phyloP scores from a whole-genome alignment of 2,797 vertebrate species.

The Tapirus indicus region DNA sequence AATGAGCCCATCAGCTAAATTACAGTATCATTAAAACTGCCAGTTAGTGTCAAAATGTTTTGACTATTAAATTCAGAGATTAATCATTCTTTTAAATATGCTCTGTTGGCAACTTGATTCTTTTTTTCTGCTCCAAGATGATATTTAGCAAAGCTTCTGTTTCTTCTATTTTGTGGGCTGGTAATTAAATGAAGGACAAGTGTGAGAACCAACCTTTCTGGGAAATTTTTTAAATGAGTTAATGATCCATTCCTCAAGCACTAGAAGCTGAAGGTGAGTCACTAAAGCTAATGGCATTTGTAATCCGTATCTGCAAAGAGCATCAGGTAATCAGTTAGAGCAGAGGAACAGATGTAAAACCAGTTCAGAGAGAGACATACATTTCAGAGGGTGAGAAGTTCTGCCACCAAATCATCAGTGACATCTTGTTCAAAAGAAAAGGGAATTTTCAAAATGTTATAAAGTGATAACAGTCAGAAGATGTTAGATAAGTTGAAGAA shows the following conservation, averaged over 20 bases:
- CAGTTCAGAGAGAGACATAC: background rate
- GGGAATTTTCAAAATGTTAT: slow-evolving; percentile 49
- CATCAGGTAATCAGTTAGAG: background rate
- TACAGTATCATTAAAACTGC: slow-evolving; percentile 72
- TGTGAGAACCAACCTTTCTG: slow-evolving; percentile 63
- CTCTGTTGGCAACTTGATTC: background rate
- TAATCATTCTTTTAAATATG: slow-evolving; percentile 77
- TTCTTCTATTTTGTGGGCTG: slow-evolving; percentile 48
- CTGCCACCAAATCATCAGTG: slow-evolving; percentile 29
- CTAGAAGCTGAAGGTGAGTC: slow-evolving; percentile 63
- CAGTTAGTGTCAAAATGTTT: slow-evolving; percentile 80
- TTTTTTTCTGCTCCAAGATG: slow-evolving; percentile 47
- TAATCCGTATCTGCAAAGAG: slow-evolving; percentile 40
- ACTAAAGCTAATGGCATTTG: slow-evolving; percentile 56
- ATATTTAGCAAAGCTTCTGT: slow-evolving; percentile 54
- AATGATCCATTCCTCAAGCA: slow-evolving; percentile 67
- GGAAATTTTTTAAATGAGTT: slow-evolving; percentile 56
- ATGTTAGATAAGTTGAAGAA: slow-evolving; percentile 60
- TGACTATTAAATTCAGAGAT: slow-evolving; percentile 78
- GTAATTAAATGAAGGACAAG: slow-evolving; percentile 72
- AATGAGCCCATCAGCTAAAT: slow-evolving; percentile 75
- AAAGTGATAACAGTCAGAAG: slow-evolving; percentile 50
- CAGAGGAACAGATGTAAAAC: background rate
- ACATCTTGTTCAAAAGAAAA: slow-evolving; percentile 53
- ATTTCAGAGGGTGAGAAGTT: slow-evolving; percentile 28